Evolutionary conservation across 1,140 invertebrate genomes (phyloP), one percentile per base, ranked within the genome.

Genomic region (Drosophila pectinifera): DNA sequence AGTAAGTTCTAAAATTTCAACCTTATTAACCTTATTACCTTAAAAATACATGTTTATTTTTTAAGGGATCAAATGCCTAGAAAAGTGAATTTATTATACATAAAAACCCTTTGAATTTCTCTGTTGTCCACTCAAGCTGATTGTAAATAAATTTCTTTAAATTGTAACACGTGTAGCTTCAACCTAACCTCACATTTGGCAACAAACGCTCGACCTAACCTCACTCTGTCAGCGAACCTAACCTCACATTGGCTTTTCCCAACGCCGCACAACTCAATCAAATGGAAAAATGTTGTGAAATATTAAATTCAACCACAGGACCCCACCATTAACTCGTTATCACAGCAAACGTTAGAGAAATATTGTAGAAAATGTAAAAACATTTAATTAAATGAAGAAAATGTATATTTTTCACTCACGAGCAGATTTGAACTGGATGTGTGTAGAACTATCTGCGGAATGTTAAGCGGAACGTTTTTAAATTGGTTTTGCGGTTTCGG

Each of bases 401-500:
- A 78, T 69, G 67, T 65, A 38, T 48, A 64, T 72, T 48, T 67
- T 56, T 76, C 67, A 38, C 41, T 62, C 46, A 62, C 78, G 55
- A 77, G 73, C 68, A 62, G 78, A 76, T 86, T 79, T 58, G 65
- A 61, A 78, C 81, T 86, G 76, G 73, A 79, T 82, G 74, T 76
- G 83, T 76, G 74, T 68, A 69, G 31, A 75, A 75, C 73, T 82
- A 61, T 56, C 74, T 56, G 24, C 69, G 54, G 69, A 81, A 78
- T 67, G 61, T 61, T 65, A 62, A 59, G 63, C 73, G 45, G 28
- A 86, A 81, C 64, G 56, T 61, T 78, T 75, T 82, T 69, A 82
- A 88, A 86, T 86, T 88, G 79, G 78, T 88, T 86, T 81, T 76
- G 83, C 83, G 63, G 74, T 88, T 86, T 79, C 59, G 70, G 83